Conservation (phyloP, 2,888 invertebrate species). For the Harpalus rufipes region DNA sequence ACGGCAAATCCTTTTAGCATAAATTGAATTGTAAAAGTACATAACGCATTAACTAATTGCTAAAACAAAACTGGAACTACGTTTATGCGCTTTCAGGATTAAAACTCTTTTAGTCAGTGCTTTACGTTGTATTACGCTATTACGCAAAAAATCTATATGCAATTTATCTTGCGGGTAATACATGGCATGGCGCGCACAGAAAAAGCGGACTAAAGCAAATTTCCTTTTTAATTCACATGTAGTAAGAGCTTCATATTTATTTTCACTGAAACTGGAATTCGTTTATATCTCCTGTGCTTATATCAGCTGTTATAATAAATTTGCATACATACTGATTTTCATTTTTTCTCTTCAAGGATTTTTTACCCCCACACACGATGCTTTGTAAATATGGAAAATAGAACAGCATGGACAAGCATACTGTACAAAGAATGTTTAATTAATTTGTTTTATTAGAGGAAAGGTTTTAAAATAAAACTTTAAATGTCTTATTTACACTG, state of each 20-base stretch:
- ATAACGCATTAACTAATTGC: slow-evolving; percentile 62
- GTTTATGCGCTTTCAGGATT: slow-evolving; percentile 52
- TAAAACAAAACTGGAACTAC: slow-evolving; percentile 57
- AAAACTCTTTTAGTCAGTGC: slow-evolving; percentile 50
- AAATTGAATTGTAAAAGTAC: slow-evolving; percentile 61
- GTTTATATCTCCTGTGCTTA: slow-evolving; percentile 33
- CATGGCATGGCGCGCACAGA: not conserved
- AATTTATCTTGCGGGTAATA: slow-evolving; percentile 55
- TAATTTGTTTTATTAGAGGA: slow-evolving; percentile 43
- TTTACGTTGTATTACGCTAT: slow-evolving; percentile 28
- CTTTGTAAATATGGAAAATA: slow-evolving; percentile 36
- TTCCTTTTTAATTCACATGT: slow-evolving; percentile 45
- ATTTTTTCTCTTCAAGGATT: slow-evolving; percentile 16
- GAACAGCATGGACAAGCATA: slow-evolving; percentile 17
- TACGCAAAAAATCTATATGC: slow-evolving; percentile 44
- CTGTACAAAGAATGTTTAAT: slow-evolving; percentile 43
- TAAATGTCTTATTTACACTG: too few species aligned
- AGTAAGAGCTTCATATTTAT: slow-evolving; percentile 42
- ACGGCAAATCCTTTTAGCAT: slow-evolving; percentile 53
- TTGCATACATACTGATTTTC: slow-evolving; percentile 40
- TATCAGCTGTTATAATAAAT: slow-evolving; percentile 48
- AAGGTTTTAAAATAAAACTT: too few species aligned
- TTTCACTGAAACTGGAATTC: slow-evolving; percentile 29
- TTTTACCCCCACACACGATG: slow-evolving; percentile 13
- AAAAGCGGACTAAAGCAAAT: slow-evolving; percentile 24